Evolutionary conservation across 2,888 invertebrate species (phyloP), one percentile per base, ranked within the genome.

Genomic region (Euplexia lucipara): DNA sequence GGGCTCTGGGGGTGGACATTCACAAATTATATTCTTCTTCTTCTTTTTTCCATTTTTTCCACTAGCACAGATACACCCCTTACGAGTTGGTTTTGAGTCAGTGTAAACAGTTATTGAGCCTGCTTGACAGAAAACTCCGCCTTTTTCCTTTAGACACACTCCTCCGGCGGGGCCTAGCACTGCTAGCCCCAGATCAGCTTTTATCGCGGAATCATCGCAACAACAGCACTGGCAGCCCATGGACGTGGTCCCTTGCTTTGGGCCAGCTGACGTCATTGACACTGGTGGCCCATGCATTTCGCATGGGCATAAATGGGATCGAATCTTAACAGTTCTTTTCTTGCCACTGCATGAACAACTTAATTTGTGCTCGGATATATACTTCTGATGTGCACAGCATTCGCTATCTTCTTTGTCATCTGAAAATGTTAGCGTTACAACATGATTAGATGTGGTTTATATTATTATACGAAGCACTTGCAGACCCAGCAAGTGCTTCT

Each of bases 1-100:
- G 0, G 57, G 35, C 63, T 70, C 53, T 3, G 26, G 8, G 5
- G 70, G 54, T 35, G 79, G 80, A 49, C 76, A 76, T 42, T 79
- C 52, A 62, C 76, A 76, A 49, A 49, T 60, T 5, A 67, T 3
- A 9, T 35, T 79, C 48, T 42, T 60, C 3, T 79, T 76, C 9
- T 56, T 61, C 9, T 56, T 61, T 34, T 70, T 76, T 34, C 48
- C 45, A 8, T 4, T 8, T 57, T 61, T 76, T 1, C 18, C 14
- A 9, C 0, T 51, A 14, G 0, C 9, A 41, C 78, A 77, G 0
- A 5, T n/a, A 39, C 80, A 77, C 8, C 44, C 16, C 12, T 71
- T 62, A 8, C 18, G 41, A 10, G 42, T 48, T 16, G 48, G 34
- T 9, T 41, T 37, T 9, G 20, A 20, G 3, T 49, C 22, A 5